A percentile compares a stretch with the other conserved stretches of the same genome.
phyloP scores from a whole-genome alignment of 2,113 vertebrate species.

The Thunnus maccoyii region DNA sequence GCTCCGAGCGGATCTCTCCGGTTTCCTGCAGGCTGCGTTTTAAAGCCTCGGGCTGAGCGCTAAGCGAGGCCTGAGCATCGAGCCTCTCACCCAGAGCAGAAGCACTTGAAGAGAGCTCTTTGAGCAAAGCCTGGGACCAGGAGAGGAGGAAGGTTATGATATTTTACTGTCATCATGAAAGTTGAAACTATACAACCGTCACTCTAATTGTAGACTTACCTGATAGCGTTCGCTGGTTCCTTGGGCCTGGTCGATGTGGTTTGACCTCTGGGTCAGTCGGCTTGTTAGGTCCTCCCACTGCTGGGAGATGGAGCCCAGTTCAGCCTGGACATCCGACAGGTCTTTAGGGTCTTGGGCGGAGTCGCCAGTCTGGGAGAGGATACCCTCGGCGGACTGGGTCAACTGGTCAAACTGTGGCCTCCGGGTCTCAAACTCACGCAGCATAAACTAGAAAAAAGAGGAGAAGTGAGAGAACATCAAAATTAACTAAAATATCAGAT shows the following conservation, averaged over 20 bases:
- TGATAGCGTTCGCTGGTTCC: conserved; percentile 94
- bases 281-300: conserved; percentile 92
- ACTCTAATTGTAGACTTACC: conserved; percentile 30
- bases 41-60: conserved; percentile 93
- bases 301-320: conserved; percentile 89
- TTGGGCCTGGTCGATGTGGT: conserved; percentile 93
- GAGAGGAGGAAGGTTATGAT: background rate
- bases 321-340: conserved; percentile 86
- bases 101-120: conserved; percentile 89
- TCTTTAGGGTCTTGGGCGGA: conserved; percentile 86
- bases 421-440: conserved; percentile 97
- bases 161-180: background rate
- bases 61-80: conserved; percentile 89
- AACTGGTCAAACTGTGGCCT: conserved; percentile 94
- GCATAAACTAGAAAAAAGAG: conserved; percentile 90
- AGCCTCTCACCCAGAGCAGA: conserved; percentile 88
- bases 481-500: background rate
- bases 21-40: conserved; percentile 94
- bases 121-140: conserved; percentile 83
- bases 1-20: conserved; percentile 94
- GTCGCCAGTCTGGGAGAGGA: conserved; percentile 85
- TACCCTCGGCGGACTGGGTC: conserved; percentile 92
- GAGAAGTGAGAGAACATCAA: background rate
- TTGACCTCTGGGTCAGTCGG: conserved; percentile 89
- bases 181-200: background rate